A percentile compares a stretch with the other conserved stretches of the same genome.
Conservation (phyloP, 2,113 vertebrate genomes). For the Sinocyclocheilus maitianheensis region DNA sequence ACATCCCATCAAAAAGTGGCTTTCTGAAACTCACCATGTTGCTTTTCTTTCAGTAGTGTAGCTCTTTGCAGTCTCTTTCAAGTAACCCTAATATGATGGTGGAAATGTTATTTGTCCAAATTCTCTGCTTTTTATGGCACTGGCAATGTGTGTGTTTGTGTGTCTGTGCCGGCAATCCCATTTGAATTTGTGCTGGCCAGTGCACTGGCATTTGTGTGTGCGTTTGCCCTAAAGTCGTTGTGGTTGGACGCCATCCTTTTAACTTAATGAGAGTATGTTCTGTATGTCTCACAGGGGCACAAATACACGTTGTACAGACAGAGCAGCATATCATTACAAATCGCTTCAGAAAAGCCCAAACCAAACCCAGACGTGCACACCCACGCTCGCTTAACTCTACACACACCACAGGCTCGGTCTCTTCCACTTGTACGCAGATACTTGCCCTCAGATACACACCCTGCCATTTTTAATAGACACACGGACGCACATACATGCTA, state of each 20-base stretch:
- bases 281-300: constrained; percentile 50
- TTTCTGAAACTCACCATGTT: neutral
- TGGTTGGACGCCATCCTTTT: constrained; percentile 49
- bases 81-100: constrained; percentile 28
- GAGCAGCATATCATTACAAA: constrained; percentile 60
- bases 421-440: constrained; percentile 32
- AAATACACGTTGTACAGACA: constrained; percentile 61
- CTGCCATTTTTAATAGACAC: constrained; percentile 43
- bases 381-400: constrained; percentile 44
- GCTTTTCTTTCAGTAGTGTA: neutral
- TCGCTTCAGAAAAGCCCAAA: constrained; percentile 54
- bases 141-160: constrained; percentile 26
- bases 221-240: constrained; percentile 52
- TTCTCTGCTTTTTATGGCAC: constrained; percentile 34
- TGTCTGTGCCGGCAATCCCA: constrained; percentile 38
- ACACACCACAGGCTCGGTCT: constrained; percentile 41
- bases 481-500: constrained; percentile 43
- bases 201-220: constrained; percentile 48
- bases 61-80: constrained; percentile 14
- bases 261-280: constrained; percentile 60
- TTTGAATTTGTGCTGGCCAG: constrained; percentile 35
- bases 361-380: constrained; percentile 50
- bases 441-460: constrained; percentile 38
- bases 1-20: neutral
- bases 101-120: constrained; percentile 34